Base-by-base conservation (phyloP, 64 coral and sea anemone species). In the Astreopora myriophthalma region DNA sequence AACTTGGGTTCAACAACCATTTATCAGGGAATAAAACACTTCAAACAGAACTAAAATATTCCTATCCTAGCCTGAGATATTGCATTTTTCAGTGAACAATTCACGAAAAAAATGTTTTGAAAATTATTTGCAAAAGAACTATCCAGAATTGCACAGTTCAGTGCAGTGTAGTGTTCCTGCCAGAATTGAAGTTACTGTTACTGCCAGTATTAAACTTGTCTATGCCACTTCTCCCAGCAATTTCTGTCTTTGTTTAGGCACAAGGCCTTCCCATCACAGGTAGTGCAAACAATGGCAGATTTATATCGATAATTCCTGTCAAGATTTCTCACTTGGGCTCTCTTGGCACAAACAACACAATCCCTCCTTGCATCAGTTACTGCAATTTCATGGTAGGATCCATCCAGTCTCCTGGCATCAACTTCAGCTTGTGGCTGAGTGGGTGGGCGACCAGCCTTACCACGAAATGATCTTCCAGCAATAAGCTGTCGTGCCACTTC, bases 41-140 rank as follows among this genome's bases (percentile, higher is more conserved):
- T 58, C 89, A 91, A 91, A 91, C 77, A 91, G 61, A 91, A 71
- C 61, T 83, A 49, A 91, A 91, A 83, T 91, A 91, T 91, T 91
- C 61, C 38, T 83, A 91, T 91, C 89, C 76, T 83, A 89, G 87
- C 87, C 72, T 33, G 58, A 89, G 73, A 77, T 89, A 77, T 89
- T 79, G 34, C 51, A 78, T 74, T 79, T 89, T 89, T 89, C 76
- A 80, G 76, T 80, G 76, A 80, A 80, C 76, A 80, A 80, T 80
- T 80, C 39, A 80, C 40, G 44, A 80, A 49, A 82, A 79, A 82
- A 60, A 57, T 82, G 48, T 61, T 82, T 82, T 82, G 78, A 82
- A 82, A 82, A 57, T 82, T 60, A 60, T 82, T 82, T 82, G 48
- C 78, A 82, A 82, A 82, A 82, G 78, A 82, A 82, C 38, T 55